Percentiles rank a stretch among this genome's conserved stretches.
Conservation (phyloP, 2,113 vertebrate genomes). For the Hippocampus comes region DNA sequence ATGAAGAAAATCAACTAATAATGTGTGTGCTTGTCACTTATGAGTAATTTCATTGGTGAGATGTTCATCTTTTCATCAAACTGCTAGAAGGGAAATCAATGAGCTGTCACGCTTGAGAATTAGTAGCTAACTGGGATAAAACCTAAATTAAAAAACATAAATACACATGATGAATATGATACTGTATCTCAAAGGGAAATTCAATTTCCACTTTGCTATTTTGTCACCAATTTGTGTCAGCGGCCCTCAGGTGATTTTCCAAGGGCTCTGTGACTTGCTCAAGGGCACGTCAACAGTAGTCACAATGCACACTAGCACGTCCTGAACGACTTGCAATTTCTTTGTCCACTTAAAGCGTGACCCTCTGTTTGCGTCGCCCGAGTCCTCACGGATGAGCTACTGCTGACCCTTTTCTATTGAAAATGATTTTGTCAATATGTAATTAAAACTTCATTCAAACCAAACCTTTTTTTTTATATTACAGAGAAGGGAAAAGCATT, state of each 20-base stretch:
- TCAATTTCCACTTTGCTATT: neutral
- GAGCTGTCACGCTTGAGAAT: neutral
- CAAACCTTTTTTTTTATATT: neutral
- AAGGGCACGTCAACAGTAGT: neutral
- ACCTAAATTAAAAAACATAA: neutral
- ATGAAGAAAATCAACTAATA: conserved; percentile 23
- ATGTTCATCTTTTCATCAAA: conserved; percentile 1
- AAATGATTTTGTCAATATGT: neutral
- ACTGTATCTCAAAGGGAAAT: neutral
- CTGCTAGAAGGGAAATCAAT: neutral
- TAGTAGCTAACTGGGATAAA: neutral
- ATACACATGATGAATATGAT: neutral
- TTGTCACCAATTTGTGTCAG: neutral
- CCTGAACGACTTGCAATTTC: neutral
- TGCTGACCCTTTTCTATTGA: neutral
- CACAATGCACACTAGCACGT: neutral
- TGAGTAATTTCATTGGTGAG: neutral
- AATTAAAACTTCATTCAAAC: neutral
- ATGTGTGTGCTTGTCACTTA: neutral
- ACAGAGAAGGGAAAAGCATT: neutral
- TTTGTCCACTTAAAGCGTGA: neutral
- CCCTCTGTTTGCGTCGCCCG: neutral
- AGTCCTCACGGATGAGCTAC: neutral
- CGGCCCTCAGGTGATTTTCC: neutral
- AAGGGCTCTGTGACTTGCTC: neutral